These are phyloP conservation scores for Carassius auratus DNA, from an alignment of 2,113 vertebrate genomes.

Conservation along the genomic window DNA sequence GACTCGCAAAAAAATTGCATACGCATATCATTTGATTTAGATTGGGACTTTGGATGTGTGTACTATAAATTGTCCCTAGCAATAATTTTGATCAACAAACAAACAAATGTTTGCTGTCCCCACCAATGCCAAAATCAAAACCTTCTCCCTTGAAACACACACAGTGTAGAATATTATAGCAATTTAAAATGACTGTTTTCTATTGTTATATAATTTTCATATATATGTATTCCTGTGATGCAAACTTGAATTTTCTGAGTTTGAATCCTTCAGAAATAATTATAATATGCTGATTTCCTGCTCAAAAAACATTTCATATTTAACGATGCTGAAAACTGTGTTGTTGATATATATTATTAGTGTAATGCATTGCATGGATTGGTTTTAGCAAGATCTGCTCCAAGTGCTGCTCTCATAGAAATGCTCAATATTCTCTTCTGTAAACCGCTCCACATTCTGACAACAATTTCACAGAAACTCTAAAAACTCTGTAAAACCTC, in stretches of 20 bases:
- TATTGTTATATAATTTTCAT: neutral
- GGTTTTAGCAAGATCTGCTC: neutral
- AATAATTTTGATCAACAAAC: no score
- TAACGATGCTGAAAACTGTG: neutral
- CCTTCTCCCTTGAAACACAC: neutral
- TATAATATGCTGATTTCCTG: no score
- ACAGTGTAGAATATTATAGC: neutral
- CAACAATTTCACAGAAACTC: conserved; percentile 27
- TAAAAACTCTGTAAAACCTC: conserved; percentile 43
- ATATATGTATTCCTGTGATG: neutral
- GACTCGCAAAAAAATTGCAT: no score
- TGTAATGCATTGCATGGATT: neutral
- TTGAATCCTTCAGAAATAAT: no score
- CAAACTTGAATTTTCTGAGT: no score
- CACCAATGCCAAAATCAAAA: neutral
- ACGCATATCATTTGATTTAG: no score
- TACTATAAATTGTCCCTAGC: neutral
- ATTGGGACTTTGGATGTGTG: no score
- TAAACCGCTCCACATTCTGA: conserved; percentile 9
- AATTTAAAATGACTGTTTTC: neutral
- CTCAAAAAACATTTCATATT: no score
- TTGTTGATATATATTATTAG: no score
- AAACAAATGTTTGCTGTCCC: no score
- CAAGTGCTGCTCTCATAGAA: neutral
- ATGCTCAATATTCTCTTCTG: neutral